Conservation (phyloP, 2,888 invertebrate species). For the Cheilosia pagana region DNA sequence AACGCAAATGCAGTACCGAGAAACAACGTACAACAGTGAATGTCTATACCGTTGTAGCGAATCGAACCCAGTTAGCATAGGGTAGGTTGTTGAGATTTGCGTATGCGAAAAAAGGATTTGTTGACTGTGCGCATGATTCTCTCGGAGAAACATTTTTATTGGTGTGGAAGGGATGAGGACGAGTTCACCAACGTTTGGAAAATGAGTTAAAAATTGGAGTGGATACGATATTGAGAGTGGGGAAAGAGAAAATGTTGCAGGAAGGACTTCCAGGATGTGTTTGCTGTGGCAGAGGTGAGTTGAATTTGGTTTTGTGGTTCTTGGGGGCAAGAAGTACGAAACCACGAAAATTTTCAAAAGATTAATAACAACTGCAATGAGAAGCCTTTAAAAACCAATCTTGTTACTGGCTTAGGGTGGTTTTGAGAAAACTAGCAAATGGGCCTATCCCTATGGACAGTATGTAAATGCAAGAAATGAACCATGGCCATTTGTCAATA, state of each 20-base stretch:
- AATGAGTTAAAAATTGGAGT: constrained; percentile 41
- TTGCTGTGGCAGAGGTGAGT: neutral
- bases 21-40: neutral
- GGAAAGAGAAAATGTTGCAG: constrained; percentile 4
- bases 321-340: too few species aligned
- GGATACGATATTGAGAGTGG: constrained; percentile 41
- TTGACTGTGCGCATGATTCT: constrained; percentile 33
- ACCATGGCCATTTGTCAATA: too few species aligned
- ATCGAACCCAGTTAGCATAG: neutral
- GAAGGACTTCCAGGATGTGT: neutral
- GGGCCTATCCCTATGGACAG: too few species aligned
- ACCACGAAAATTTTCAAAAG: too few species aligned
- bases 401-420: too few species aligned
- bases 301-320: neutral
- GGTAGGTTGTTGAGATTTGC: constrained; percentile 26
- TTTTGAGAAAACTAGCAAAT: too few species aligned
- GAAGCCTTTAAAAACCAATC: too few species aligned
- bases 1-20: constrained; percentile 5
- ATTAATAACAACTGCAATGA: too few species aligned
- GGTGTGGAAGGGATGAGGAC: neutral
- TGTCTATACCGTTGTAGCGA: neutral
- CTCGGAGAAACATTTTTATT: neutral
- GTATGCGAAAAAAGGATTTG: neutral
- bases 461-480: too few species aligned
- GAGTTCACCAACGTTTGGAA: constrained; percentile 40